Base-by-base conservation (phyloP, 2,797 vertebrate genomes). In the Chrosomus eos region DNA sequence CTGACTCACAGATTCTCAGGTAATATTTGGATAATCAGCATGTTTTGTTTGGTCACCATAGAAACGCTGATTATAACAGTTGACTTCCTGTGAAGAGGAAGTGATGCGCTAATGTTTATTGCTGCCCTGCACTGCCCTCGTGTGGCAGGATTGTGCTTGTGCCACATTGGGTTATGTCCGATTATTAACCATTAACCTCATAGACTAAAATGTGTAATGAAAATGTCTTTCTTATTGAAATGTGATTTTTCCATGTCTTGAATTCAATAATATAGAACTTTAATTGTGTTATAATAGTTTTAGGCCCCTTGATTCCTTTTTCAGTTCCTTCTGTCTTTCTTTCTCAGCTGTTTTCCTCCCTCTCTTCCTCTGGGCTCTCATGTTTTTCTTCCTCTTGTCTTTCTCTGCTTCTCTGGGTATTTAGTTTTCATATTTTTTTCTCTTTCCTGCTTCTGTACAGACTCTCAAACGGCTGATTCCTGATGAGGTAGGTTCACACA, bases 381-480 rank as follows among this genome's bases (percentile, higher is more conserved):
- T 74, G 2, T 21, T n/a, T 58, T 26, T 74, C 2, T 33, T 10
- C 55, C 9, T 26, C 6, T 55, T 23, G 13, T 55, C 23, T 53
- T 62, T 79, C 19, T 89, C 36, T 82, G 48, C 71, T 53, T 53
- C 43, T 26, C 51, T 45, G 8, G 74, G 70, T n/a, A n/a, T 58
- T 48, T 77, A 16, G 26, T 87, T 66, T 68, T 85, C 64, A 79
- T 84, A 6, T 40, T 71, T 31, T 82, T 31, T 64, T 64, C 26
- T 82, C 62, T 77, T 66, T 83, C 40, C 78, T 87, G 51, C 38
- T 23, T 13, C 74, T 86, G 45, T 83, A 83, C 92, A 96, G 95
- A 96, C 94, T 87, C 92, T 96, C 92, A 96, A 96, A 90, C 90
- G 95, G 88, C 94, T 95, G 89, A 93, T 96, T 94, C 95, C 94